Evolutionary conservation across 2,113 vertebrate species (phyloP).

Genomic region (Rhinolophus ferrumequinum): DNA sequence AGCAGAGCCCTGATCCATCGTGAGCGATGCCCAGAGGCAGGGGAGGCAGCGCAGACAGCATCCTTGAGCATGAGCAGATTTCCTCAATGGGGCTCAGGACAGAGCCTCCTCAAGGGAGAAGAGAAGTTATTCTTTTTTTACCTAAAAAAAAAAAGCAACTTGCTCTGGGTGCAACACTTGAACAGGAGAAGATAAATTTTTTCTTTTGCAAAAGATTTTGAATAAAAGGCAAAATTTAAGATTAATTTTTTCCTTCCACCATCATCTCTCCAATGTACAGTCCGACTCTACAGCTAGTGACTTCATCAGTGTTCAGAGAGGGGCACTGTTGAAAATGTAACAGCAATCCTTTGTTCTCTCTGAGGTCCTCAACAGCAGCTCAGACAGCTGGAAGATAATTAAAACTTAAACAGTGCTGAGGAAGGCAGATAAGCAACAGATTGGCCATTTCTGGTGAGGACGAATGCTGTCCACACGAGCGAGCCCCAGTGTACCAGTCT

Average conservation of each 20-base stretch:
- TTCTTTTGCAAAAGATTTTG: constrained; percentile 33
- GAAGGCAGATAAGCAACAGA: constrained; percentile 72
- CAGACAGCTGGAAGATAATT: constrained; percentile 79
- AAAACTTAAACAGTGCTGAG: constrained; percentile 71
- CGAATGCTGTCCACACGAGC: constrained; percentile 36
- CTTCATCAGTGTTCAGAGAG: constrained; percentile 38
- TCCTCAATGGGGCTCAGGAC: background rate
- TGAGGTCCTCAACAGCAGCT: constrained; percentile 58
- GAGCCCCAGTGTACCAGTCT: background rate
- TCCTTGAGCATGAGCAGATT: background rate
- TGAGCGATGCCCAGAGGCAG: too few species aligned
- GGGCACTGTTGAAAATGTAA: background rate
- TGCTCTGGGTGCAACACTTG: background rate
- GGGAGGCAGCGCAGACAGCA: background rate
- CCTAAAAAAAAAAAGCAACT: constrained; percentile 14
- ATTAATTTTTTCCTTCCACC: constrained; percentile 49
- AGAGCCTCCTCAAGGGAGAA: background rate
- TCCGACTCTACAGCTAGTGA: constrained; percentile 35
- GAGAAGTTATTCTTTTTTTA: background rate
- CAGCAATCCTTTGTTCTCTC: constrained; percentile 62
- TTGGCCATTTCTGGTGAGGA: constrained; percentile 56
- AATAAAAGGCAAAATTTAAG: constrained; percentile 22
- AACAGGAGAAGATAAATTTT: constrained; percentile 27
- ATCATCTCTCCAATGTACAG: constrained; percentile 14
- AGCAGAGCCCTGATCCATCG: background rate